Conservation (phyloP, 1,140 invertebrate genomes). For the Chelonus insularis region DNA sequence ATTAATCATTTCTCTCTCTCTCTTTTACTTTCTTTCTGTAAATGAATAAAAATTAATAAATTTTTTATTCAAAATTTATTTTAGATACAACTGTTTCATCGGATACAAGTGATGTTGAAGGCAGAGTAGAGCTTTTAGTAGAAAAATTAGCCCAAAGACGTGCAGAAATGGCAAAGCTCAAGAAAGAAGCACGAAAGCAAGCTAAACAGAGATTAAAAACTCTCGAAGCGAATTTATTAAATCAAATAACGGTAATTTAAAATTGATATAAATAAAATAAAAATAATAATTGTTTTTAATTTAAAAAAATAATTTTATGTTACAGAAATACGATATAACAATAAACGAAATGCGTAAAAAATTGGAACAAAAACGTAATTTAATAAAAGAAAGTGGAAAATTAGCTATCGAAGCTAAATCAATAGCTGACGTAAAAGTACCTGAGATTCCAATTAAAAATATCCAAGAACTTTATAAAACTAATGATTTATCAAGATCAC, state of each 20-base stretch:
- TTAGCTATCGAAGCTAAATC: conserved; percentile 52
- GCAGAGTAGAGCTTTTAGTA: conserved; percentile 52
- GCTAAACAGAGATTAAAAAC: conserved; percentile 52
- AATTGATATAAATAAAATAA: conserved; percentile 11
- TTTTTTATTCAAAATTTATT: conserved; percentile 6
- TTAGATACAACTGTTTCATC: conserved; percentile 55
- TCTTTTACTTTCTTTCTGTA: too few relatives aligned
- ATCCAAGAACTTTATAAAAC: conserved; percentile 55
- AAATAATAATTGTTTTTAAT: too few relatives aligned
- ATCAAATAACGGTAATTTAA: conserved; percentile 53
- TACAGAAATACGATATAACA: conserved; percentile 55
- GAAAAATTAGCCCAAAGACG: conserved; percentile 54
- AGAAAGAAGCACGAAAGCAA: conserved; percentile 51
- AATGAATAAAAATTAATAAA: too few relatives aligned
- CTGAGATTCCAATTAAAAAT: conserved; percentile 53
- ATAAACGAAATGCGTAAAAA: conserved; percentile 57
- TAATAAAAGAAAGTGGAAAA: conserved; percentile 48
- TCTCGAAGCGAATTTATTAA: conserved; percentile 53
- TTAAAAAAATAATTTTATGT: not conserved
- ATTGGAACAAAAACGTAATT: conserved; percentile 46
- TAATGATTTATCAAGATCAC: conserved; percentile 49
- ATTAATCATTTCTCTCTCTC: conserved; percentile 5
- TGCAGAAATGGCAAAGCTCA: conserved; percentile 52
- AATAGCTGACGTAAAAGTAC: conserved; percentile 55
- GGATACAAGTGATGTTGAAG: conserved; percentile 55